phyloP scores from a whole-genome alignment of 2,113 vertebrate species.

The Pollimyrus isidori region DNA sequence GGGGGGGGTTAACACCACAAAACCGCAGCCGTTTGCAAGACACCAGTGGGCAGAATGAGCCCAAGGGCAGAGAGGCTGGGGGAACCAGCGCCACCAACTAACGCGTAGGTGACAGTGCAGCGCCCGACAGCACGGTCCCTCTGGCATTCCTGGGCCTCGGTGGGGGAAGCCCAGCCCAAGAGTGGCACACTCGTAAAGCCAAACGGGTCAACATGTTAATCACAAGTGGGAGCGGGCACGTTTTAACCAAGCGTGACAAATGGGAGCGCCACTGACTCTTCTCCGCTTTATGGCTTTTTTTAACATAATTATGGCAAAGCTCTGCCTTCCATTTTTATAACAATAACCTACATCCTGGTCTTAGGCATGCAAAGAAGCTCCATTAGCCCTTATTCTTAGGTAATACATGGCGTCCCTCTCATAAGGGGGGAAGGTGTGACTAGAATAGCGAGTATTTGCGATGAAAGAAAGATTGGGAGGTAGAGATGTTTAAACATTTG shows the following conservation, averaged over 20 bases:
- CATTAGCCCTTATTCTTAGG: slow-evolving; percentile 56
- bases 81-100: neutral
- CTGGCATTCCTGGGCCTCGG: neutral
- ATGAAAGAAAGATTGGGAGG: slow-evolving; percentile 28
- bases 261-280: slow-evolving; percentile 50
- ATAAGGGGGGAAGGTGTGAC: slow-evolving; percentile 40
- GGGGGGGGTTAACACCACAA: neutral
- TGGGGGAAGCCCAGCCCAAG: slow-evolving; percentile 32
- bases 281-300: slow-evolving; percentile 42
- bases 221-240: slow-evolving; percentile 38
- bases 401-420: slow-evolving; percentile 55
- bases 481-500: slow-evolving; percentile 42
- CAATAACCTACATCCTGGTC: slow-evolving; percentile 45
- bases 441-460: slow-evolving; percentile 41
- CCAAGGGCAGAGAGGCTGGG: neutral
- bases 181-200: slow-evolving; percentile 44
- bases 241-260: slow-evolving; percentile 54
- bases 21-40: neutral
- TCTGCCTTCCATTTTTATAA: slow-evolving; percentile 44
- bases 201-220: slow-evolving; percentile 53
- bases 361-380: slow-evolving; percentile 48
- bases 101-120: neutral
- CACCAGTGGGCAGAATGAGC: neutral
- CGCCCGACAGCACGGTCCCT: neutral
- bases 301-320: slow-evolving; percentile 35